These are phyloP conservation scores for Caenorhabditis macrosperma DNA, from an alignment of 2,888 invertebrate genomes.

Conservation along the genomic window DNA sequence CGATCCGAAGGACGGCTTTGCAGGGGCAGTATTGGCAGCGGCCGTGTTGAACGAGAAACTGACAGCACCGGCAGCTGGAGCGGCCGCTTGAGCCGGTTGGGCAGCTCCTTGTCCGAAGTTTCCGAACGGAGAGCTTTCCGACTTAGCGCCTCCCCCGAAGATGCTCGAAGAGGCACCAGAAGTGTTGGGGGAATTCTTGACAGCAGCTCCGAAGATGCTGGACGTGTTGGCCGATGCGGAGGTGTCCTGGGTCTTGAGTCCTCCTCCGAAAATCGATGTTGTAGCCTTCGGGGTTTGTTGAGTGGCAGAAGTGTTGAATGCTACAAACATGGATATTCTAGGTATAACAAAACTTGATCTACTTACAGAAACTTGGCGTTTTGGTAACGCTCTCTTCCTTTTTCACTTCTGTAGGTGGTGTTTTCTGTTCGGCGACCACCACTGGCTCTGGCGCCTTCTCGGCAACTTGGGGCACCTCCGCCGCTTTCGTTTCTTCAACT, in stretches of 20 bases:
- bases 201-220: conserved; percentile 32
- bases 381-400: conserved; percentile 9
- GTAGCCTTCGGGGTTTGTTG: conserved; percentile 12
- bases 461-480: conserved; percentile 1
- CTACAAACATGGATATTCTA: conserved; percentile 5
- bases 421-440: background rate
- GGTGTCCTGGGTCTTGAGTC: background rate
- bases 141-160: conserved; percentile 38
- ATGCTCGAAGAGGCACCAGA: conserved; percentile 18
- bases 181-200: conserved; percentile 2
- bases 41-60: conserved; percentile 50
- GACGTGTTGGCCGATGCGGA: background rate
- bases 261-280: conserved; percentile 42
- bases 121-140: conserved; percentile 37
- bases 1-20: conserved; percentile 21
- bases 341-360: background rate
- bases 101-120: conserved; percentile 27
- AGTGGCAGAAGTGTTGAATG: conserved; percentile 21
- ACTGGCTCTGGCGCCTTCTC: conserved; percentile 5
- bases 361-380: conserved; percentile 46
- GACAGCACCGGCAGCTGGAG: conserved; percentile 5
- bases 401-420: background rate
- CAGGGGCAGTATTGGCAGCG: background rate
- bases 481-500: background rate
- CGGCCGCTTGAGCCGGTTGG: conserved; percentile 19